Base-by-base conservation (phyloP, 1,140 invertebrate genomes). In the Holcopasites calliopsidis region DNA sequence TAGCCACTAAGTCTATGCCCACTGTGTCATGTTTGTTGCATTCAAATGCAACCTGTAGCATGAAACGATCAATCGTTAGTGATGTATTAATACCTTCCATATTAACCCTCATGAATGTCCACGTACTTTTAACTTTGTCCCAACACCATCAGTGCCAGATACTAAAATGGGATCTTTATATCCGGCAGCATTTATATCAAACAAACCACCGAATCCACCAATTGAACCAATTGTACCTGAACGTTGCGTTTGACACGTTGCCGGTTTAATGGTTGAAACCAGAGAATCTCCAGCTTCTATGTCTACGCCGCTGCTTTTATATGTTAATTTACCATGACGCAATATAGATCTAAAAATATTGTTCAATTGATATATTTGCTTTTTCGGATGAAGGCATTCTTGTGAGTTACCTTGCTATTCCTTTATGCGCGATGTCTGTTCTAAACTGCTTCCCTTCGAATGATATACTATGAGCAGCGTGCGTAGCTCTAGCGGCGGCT, bases 1-100 rank as follows among this genome's bases (percentile, higher is more conserved):
- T 99, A 11, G 98, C 98, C 11, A 99, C 98, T 40, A 99, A 93
- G 92, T 99, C 99, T 84, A 98, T 96, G 1, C 98, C 99, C 69
- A 99, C 94, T 0, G 95, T 96, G 78, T 95, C 93, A 88, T 98
- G 97, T 57, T 95, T 94, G 26, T 95, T 93, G 66, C 94, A 94
- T 68, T 94, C 93, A 86, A 98, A 93, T 0, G 98, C 98, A 83
- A 99, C 94, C 95, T 98, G 87, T 42, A 89, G 88, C 35, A 78
- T 33, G 50, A 77, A 71, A 70, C 54, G 10, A 26, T 42, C 0
- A n/a, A n/a, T n/a, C 1, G 4, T 55, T 13, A 21, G n/a, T 11
- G 3, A 40, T 13, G 26, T 23, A 21, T 38, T 52, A 44, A 18
- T 10, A 44, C 11, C 16, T 35, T 2, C 44, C 11, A 35, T 38